Evolutionary conservation across 2,797 vertebrate genomes (phyloP), one percentile per base, ranked within the genome.

Genomic region (Alcedo quadribrachys): DNA sequence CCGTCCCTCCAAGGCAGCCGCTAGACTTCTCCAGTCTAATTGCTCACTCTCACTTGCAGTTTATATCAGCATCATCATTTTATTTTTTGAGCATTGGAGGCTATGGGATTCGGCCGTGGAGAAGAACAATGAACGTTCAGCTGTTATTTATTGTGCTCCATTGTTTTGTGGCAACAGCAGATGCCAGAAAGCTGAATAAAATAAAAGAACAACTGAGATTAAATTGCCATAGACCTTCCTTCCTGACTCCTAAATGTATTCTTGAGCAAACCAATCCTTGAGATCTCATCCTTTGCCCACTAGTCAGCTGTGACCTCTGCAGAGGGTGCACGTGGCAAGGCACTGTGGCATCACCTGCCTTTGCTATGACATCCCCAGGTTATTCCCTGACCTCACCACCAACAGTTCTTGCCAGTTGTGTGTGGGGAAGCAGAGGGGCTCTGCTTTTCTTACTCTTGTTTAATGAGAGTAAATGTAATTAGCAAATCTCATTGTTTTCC

Each of bases 121-220:
- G 83, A 63, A 93, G 90, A 96, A 97, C 95, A 97, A 96, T 96
- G 94, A 93, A 58, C 2, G 21, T 91, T 97, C 96, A 97, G 94
- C 95, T 97, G 96, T 94, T 96, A 89, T 86, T 96, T 95, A 93
- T 94, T 93, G 90, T 80, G 75, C 58, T 94, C 91, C 76, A 97
- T 97, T 97, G 96, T 97, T 96, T 95, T 92, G 86, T 89, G 92
- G 92, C 90, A 94, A 95, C 89, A 92, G 94, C 95, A 97, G 96
- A 97, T 97, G 96, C 93, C 93, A 94, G 93, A 96, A 94, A 93
- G 78, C 95, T 93, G 94, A 91, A 94, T 51, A 92, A 95, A 95
- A 90, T 81, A 17, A 83, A 91, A 96, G 93, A 95, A 94, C 80
- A 92, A 93, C 95, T 70, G 86, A 78, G 77, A 95, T 93, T 94